Conservation (phyloP, 2,113 vertebrate species). For the Poicephalus gulielmi region DNA sequence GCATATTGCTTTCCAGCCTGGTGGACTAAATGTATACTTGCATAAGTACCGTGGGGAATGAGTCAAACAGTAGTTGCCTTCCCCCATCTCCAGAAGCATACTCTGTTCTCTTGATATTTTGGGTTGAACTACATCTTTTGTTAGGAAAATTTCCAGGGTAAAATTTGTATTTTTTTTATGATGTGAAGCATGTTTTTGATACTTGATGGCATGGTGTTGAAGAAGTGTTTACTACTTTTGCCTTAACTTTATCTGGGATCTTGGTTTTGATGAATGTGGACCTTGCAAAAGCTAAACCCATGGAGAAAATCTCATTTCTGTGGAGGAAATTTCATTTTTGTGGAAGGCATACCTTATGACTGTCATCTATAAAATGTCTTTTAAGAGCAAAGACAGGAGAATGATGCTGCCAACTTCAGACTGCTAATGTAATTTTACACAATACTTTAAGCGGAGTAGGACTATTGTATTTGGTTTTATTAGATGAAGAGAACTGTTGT, state of each 20-base stretch:
- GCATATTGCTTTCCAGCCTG: not conserved
- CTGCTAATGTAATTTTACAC: not conserved
- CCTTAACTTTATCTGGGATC: not conserved
- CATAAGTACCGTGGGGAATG: not conserved
- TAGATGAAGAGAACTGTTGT: not conserved
- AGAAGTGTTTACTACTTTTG: rapidly evolving
- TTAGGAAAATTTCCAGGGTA: not conserved
- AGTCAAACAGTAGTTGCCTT: not conserved
- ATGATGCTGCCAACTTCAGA: not conserved
- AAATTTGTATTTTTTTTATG: not conserved
- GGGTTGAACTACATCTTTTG: not conserved
- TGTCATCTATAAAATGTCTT: rapidly evolving
- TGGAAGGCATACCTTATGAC: not conserved
- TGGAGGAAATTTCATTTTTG: not conserved
- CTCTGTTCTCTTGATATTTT: not conserved
- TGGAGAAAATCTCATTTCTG: not conserved
- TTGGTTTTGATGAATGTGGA: not conserved
- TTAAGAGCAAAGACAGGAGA: not conserved
- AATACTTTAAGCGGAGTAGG: not conserved
- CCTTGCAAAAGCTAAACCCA: not conserved
- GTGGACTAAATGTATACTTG: not conserved
- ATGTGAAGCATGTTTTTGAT: rapidly evolving
- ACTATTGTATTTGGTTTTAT: not conserved
- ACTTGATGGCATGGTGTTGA: not conserved
- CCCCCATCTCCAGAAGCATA: not conserved